These are phyloP conservation scores for Lepidochitona cinerea DNA, from an alignment of 2,888 invertebrate genomes.

Conservation along the genomic window DNA sequence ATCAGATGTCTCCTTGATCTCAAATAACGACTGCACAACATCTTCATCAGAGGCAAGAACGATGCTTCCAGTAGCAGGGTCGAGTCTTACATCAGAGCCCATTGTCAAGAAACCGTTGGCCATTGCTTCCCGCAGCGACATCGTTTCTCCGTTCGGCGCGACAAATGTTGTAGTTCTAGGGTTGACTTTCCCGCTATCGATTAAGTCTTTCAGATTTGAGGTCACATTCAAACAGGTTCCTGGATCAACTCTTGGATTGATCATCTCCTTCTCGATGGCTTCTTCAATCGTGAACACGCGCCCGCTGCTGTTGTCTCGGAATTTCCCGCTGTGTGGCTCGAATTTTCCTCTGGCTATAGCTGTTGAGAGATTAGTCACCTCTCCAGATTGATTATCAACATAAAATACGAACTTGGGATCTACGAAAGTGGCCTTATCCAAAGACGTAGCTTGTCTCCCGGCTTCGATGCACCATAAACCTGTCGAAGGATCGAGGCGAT, in stretches of 20 bases:
- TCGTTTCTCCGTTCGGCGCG: slow-evolving; percentile 73
- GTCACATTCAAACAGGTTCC: slow-evolving; percentile 57
- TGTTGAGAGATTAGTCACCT: slow-evolving; percentile 56
- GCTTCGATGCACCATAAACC: slow-evolving; percentile 70
- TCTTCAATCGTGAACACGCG: slow-evolving; percentile 76
- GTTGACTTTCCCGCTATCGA: slow-evolving; percentile 58
- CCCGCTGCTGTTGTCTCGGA: slow-evolving; percentile 78
- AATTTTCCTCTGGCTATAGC: slow-evolving; percentile 72
- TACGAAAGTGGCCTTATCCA: slow-evolving; percentile 79
- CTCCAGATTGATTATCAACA: slow-evolving; percentile 59
- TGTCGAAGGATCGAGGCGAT: slow-evolving; percentile 69
- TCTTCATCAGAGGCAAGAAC: slow-evolving; percentile 57
- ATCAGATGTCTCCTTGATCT: slow-evolving; percentile 61
- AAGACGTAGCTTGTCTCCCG: slow-evolving; percentile 73
- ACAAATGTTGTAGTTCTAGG: slow-evolving; percentile 54
- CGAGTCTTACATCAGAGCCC: slow-evolving; percentile 77
- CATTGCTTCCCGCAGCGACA: slow-evolving; percentile 76
- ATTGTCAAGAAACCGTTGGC: slow-evolving; percentile 80
- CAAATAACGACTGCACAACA: slow-evolving; percentile 58
- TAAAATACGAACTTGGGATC: slow-evolving; percentile 60
- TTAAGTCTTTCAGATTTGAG: slow-evolving; percentile 53
- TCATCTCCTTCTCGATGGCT: slow-evolving; percentile 84
- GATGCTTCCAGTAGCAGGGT: slow-evolving; percentile 55
- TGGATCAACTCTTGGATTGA: slow-evolving; percentile 54
- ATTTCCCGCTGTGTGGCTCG: slow-evolving; percentile 76